Conservation (phyloP, 2,888 invertebrate genomes). For the Drosophila neonasuta region DNA sequence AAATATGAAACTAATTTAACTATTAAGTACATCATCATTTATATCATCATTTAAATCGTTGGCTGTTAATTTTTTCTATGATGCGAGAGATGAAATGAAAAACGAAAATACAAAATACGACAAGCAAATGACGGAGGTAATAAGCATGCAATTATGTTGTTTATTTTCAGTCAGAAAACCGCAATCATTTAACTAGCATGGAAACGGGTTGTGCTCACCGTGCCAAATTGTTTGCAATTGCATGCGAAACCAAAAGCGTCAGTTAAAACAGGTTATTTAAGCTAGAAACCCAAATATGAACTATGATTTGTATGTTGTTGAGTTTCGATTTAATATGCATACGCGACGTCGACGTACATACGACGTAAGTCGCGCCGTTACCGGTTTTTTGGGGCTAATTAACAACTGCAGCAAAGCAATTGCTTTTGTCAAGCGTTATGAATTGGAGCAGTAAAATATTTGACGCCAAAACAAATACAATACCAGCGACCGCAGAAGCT, state of each 20-base stretch:
- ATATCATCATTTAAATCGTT: neutral
- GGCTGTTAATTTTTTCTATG: neutral
- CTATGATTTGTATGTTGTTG: constrained; percentile 24
- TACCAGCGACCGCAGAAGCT: neutral
- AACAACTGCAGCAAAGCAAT: neutral
- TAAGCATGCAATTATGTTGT: constrained; percentile 60
- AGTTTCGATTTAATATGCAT: constrained; percentile 34
- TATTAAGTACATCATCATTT: neutral
- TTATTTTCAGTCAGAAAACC: constrained; percentile 59
- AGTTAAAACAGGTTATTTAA: constrained; percentile 53
- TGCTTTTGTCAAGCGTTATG: neutral
- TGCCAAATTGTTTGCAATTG: constrained; percentile 40
- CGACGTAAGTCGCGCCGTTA: neutral
- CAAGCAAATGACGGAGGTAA: constrained; percentile 22
- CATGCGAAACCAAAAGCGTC: constrained; percentile 42
- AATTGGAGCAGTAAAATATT: neutral
- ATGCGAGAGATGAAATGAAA: neutral
- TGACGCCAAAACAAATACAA: neutral
- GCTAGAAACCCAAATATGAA: constrained; percentile 65
- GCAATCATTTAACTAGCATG: constrained; percentile 50
- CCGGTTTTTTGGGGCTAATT: constrained; percentile 2
- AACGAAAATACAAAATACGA: constrained; percentile 21
- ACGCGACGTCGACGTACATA: neutral
- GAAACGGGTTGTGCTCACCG: constrained; percentile 42
- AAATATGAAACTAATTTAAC: neutral